These are phyloP conservation scores for Spodoptera exigua DNA, from an alignment of 2,888 invertebrate species.

Conservation along the genomic window DNA sequence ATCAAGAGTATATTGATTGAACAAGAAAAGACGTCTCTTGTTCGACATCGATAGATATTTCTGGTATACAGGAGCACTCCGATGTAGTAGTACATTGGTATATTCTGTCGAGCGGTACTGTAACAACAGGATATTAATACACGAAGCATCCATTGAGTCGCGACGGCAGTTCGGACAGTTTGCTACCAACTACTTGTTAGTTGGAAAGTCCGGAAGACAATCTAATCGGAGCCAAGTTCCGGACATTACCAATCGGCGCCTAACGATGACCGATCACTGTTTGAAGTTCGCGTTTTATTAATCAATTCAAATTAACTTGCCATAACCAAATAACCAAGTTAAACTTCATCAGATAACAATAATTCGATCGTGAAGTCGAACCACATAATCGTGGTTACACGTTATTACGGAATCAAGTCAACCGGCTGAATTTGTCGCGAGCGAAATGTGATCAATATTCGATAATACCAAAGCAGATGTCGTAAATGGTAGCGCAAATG, in stretches of 20 bases:
- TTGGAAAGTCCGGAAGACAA: slow-evolving; percentile 63
- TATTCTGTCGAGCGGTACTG: slow-evolving; percentile 27
- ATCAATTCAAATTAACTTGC: slow-evolving; percentile 36
- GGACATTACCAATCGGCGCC: slow-evolving; percentile 55
- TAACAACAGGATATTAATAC: slow-evolving; percentile 46
- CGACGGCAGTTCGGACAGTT: slow-evolving; percentile 58
- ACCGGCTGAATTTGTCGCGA: slow-evolving; percentile 37
- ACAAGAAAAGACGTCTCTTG: too few species aligned
- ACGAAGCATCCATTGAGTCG: slow-evolving; percentile 48
- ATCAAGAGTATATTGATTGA: too few species aligned
- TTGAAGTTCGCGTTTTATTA: slow-evolving; percentile 47
- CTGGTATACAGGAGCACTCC: too few species aligned
- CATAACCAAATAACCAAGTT: slow-evolving; percentile 28
- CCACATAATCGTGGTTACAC: slow-evolving; percentile 2
- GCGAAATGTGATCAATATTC: slow-evolving; percentile 56
- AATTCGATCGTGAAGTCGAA: background rate
- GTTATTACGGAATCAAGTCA: slow-evolving; percentile 22
- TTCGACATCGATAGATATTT: slow-evolving; percentile 5
- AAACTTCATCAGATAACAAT: slow-evolving; percentile 7
- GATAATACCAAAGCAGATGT: slow-evolving; percentile 58
- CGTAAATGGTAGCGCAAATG: slow-evolving; percentile 59
- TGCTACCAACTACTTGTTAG: slow-evolving; percentile 52
- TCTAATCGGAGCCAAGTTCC: slow-evolving; percentile 61
- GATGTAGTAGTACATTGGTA: background rate
- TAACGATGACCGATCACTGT: slow-evolving; percentile 69